Evolutionary conservation across 2,797 vertebrate species (phyloP).

Genomic region (Molossus alvarezi): DNA sequence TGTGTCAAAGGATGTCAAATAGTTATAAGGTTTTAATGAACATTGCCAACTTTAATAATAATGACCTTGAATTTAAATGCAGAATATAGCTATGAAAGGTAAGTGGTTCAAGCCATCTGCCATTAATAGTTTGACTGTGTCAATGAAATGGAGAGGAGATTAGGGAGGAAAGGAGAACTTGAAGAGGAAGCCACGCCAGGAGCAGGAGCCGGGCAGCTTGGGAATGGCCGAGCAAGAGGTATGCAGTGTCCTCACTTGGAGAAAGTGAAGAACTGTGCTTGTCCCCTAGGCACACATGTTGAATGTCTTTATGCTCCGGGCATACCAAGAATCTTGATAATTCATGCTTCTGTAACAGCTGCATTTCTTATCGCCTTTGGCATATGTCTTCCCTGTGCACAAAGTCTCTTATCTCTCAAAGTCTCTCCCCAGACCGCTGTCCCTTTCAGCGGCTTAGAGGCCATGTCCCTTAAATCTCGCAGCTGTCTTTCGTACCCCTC

Average conservation of each 20-base stretch:
- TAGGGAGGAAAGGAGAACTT: neutral
- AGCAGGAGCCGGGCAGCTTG: neutral
- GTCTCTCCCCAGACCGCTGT: slow-evolving; percentile 64
- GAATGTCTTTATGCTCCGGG: neutral
- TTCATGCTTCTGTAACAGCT: slow-evolving; percentile 82
- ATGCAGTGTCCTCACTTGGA: neutral
- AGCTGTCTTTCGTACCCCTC: slow-evolving; percentile 88
- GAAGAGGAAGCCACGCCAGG: neutral
- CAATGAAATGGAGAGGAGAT: neutral
- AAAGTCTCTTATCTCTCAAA: slow-evolving; percentile 80
- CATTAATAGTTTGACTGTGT: neutral
- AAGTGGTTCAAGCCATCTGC: neutral
- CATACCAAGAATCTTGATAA: slow-evolving; percentile 71
- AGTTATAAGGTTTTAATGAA: neutral
- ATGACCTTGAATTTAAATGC: neutral
- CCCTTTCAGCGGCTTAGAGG: slow-evolving; percentile 87
- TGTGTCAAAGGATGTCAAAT: slow-evolving; percentile 40
- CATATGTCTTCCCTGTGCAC: slow-evolving; percentile 80
- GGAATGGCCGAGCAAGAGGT: neutral
- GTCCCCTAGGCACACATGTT: neutral
- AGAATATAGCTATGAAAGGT: neutral
- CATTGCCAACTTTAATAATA: neutral
- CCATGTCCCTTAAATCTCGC: slow-evolving; percentile 84
- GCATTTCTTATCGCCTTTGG: slow-evolving; percentile 84
- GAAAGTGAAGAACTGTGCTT: neutral